phyloP scores from a whole-genome alignment of 92 coral and sea anemone genomes.

The Zoanthus gigantus region DNA sequence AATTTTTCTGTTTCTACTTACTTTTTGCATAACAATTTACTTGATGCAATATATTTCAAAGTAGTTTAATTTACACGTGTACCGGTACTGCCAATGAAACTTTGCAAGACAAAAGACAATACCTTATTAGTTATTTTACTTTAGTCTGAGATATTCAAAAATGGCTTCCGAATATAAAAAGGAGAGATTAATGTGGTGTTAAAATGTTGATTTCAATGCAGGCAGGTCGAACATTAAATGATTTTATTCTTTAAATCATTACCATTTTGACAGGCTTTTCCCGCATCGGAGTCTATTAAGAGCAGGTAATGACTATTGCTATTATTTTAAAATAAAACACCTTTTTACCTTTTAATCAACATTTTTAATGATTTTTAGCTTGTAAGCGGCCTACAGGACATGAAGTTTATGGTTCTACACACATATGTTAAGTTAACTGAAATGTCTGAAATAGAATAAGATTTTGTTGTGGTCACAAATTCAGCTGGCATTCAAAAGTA shows the following conservation, averaged over 20 bases:
- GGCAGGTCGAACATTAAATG: not conserved
- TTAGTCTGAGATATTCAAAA: conserved; percentile 6
- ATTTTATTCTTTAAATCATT: not conserved
- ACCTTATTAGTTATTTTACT: conserved; percentile 1
- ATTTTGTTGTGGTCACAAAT: too few species aligned
- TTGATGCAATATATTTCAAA: not conserved
- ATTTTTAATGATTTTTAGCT: too few species aligned
- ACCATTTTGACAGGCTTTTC: not conserved
- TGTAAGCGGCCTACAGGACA: too few species aligned
- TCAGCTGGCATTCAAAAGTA: too few species aligned
- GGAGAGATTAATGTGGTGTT: conserved; percentile 18
- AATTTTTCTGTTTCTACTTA: too few species aligned
- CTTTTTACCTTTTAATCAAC: too few species aligned
- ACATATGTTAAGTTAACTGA: too few species aligned
- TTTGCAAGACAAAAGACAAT: not conserved
- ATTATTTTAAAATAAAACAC: not conserved
- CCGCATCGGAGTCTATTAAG: not conserved
- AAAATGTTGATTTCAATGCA: not conserved
- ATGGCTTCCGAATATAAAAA: not conserved
- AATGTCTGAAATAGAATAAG: too few species aligned
- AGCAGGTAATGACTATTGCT: not conserved
- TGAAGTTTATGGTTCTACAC: too few species aligned
- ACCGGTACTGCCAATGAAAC: not conserved
- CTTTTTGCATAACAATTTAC: too few species aligned
- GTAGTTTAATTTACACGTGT: not conserved